Evolutionary conservation across 2,888 invertebrate species (phyloP).

Genomic region (Pemphredon lugubris): DNA sequence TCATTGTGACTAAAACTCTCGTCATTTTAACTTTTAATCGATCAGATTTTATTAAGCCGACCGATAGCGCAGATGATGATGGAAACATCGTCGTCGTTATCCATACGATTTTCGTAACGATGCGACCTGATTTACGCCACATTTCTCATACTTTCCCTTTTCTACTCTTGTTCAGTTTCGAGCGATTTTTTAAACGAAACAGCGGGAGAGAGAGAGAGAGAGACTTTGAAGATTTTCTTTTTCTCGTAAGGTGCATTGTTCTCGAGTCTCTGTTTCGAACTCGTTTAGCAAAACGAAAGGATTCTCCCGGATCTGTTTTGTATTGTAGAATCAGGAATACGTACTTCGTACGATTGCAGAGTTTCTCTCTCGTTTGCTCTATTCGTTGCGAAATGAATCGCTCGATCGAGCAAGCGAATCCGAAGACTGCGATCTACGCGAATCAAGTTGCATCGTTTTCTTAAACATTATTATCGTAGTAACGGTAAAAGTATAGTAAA

Average conservation of each 20-base stretch:
- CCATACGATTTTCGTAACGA: conserved; percentile 50
- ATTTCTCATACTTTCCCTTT: neutral
- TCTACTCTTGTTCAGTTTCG: neutral
- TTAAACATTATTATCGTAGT: conserved; percentile 69
- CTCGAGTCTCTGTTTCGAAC: neutral
- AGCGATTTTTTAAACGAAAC: no score
- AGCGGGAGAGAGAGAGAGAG: no score
- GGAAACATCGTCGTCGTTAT: conserved; percentile 23
- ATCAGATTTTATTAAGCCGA: conserved; percentile 69
- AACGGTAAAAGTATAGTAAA: conserved; percentile 63
- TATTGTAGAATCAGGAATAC: neutral
- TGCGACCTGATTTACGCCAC: conserved; percentile 62
- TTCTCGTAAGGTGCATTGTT: conserved; percentile 3
- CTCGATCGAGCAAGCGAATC: conserved; percentile 1
- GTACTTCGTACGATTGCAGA: neutral
- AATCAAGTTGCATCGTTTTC: conserved; percentile 67
- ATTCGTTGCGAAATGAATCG: neutral
- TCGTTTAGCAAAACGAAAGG: neutral
- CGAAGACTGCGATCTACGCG: conserved; percentile 33
- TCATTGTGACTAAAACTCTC: conserved; percentile 65
- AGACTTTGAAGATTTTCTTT: neutral
- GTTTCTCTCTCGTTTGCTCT: neutral
- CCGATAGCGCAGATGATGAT: conserved; percentile 35
- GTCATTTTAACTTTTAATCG: conserved; percentile 66
- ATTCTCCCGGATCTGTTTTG: neutral